Conservation (phyloP, 2,113 vertebrate genomes). For the Cinclus mexicanus region DNA sequence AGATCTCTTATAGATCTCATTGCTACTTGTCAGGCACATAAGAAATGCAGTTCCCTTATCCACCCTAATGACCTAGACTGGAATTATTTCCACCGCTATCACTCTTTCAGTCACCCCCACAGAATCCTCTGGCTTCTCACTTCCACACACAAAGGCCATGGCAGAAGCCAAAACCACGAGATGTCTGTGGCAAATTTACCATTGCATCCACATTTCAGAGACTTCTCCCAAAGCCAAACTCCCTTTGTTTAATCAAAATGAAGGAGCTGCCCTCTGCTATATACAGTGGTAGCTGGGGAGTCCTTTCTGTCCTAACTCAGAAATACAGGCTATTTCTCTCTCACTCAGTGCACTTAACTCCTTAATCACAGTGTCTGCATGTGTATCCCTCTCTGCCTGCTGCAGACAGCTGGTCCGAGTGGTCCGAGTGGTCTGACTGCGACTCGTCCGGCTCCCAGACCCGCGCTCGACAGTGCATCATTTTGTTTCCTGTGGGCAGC, state of each 20-base stretch:
- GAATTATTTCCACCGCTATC: not conserved
- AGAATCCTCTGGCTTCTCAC: not conserved
- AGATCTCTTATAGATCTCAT: not conserved
- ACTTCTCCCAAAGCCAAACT: not conserved
- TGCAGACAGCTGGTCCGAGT: slow-evolving; percentile 95
- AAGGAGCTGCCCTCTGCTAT: not conserved
- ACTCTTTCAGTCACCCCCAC: not conserved
- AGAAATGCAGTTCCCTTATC: not conserved
- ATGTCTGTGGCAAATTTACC: not conserved
- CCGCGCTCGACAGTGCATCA: slow-evolving; percentile 85
- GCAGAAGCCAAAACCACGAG: not conserved
- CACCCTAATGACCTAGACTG: not conserved
- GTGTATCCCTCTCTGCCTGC: not conserved
- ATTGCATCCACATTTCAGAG: not conserved
- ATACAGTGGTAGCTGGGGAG: not conserved
- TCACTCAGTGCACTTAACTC: accelerated
- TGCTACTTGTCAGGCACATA: not conserved
- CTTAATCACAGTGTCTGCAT: not conserved
- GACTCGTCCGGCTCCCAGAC: slow-evolving; percentile 81
- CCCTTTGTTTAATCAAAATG: accelerated
- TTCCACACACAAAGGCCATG: not conserved
- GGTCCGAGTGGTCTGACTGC: slow-evolving; percentile 92
- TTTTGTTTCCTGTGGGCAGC: slow-evolving; percentile 89
- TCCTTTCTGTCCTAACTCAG: not conserved
- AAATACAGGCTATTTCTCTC: not conserved